Percentiles rank a stretch among this genome's conserved stretches.
Evolutionary conservation across 1,140 invertebrate species (phyloP).

Genomic region (Drosophila mojavensis): DNA sequence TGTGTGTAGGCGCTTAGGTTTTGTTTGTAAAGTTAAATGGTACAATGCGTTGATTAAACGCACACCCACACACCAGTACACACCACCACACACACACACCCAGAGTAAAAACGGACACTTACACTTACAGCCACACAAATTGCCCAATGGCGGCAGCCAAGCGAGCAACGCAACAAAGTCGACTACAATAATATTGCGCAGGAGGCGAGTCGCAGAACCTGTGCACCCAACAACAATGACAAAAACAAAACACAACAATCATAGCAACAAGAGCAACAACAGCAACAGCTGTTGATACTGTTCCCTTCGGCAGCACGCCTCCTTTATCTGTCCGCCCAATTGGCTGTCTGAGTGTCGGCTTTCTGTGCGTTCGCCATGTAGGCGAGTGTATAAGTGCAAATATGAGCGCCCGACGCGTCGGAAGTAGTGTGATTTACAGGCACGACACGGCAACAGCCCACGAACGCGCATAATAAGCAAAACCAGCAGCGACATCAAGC

Average conservation of each 20-base stretch:
- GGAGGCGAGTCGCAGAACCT: conserved; percentile 49
- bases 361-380: conserved; percentile 41
- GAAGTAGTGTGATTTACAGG: conserved; percentile 80
- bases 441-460: conserved; percentile 31
- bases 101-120: conserved; percentile 1
- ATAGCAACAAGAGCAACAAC: conserved; percentile 6
- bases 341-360: conserved; percentile 20
- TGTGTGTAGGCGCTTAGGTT: conserved; percentile 47
- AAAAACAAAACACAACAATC: conserved; percentile 20
- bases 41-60: conserved; percentile 79
- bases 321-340: not conserved
- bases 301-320: conserved; percentile 34
- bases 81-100: conserved; percentile 11
- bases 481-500: conserved; percentile 13
- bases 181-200: conserved; percentile 69
- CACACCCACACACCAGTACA: conserved; percentile 48
- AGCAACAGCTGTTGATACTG: conserved; percentile 35
- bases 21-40: conserved; percentile 73
- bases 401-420: conserved; percentile 45
- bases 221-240: conserved; percentile 48
- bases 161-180: conserved; percentile 50
- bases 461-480: conserved; percentile 61
- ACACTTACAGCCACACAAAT: conserved; percentile 31
- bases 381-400: conserved; percentile 38
- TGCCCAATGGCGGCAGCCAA: conserved; percentile 35